These are phyloP conservation scores for Torymus aiolomorphi DNA, from an alignment of 2,888 invertebrate genomes.

Conservation along the genomic window DNA sequence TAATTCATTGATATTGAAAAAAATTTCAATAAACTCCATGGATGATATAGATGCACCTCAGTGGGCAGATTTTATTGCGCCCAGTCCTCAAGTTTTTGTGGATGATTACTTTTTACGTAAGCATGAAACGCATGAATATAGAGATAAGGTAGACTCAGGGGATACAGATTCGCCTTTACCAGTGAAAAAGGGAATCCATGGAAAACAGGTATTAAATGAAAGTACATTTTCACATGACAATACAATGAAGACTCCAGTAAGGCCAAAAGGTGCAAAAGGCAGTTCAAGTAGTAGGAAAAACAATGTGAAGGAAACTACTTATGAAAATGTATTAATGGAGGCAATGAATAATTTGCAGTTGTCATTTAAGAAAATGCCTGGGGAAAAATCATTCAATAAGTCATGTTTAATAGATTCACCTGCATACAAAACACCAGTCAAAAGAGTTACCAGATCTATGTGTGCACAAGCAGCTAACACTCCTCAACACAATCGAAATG, in stretches of 20 bases:
- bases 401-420: slow-evolving; percentile 51
- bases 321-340: slow-evolving; percentile 61
- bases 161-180: slow-evolving; percentile 32
- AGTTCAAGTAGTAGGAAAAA: slow-evolving; percentile 35
- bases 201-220: slow-evolving; percentile 36
- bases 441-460: slow-evolving; percentile 58
- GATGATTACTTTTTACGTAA: slow-evolving; percentile 64
- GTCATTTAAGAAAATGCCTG: slow-evolving; percentile 51
- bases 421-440: slow-evolving; percentile 58
- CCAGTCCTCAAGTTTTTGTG: slow-evolving; percentile 61
- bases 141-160: slow-evolving; percentile 23
- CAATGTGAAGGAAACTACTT: slow-evolving; percentile 55
- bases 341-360: slow-evolving; percentile 63
- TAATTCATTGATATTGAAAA: slow-evolving; percentile 3
- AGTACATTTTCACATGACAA: slow-evolving; percentile 17
- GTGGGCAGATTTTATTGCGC: slow-evolving; percentile 66
- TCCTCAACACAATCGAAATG: slow-evolving; percentile 26
- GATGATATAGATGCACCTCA: slow-evolving; percentile 66
- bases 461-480: slow-evolving; percentile 42
- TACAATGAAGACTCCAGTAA: slow-evolving; percentile 44
- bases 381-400: slow-evolving; percentile 54
- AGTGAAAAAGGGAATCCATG: slow-evolving; percentile 7
- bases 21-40: slow-evolving; percentile 52
- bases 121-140: slow-evolving; percentile 55
- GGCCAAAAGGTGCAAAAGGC: not conserved